Conservation (phyloP, 2,888 invertebrate genomes). For the Phortica okadai region DNA sequence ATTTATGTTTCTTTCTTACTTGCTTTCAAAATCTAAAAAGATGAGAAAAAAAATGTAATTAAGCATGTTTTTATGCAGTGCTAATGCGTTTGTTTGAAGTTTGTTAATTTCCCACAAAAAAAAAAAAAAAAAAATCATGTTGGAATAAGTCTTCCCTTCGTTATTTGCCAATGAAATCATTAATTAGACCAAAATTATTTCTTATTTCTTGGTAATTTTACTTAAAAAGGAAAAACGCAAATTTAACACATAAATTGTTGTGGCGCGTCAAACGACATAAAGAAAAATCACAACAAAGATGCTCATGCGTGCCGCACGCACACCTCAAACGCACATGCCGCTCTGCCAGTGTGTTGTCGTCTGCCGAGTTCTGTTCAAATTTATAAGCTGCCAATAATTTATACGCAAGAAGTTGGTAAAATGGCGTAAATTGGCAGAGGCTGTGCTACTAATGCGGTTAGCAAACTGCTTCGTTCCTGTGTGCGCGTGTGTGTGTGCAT, state of each 20-base stretch:
- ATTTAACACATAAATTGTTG: constrained; percentile 11
- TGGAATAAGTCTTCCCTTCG: neutral
- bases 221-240: constrained; percentile 19
- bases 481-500: constrained; percentile 21
- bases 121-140: neutral
- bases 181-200: constrained; percentile 16
- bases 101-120: neutral
- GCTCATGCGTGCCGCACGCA: constrained; percentile 17
- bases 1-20: neutral
- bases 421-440: constrained; percentile 65
- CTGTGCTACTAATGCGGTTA: constrained; percentile 5
- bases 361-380: constrained; percentile 62
- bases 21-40: neutral
- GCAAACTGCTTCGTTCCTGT: neutral
- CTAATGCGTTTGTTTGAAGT: neutral
- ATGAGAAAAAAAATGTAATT: neutral
- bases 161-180: constrained; percentile 7
- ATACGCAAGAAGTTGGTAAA: constrained; percentile 64
- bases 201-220: neutral
- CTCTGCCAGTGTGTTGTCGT: constrained; percentile 30
- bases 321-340: constrained; percentile 16
- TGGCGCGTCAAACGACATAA: neutral
- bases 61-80: neutral
- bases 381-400: constrained; percentile 72
- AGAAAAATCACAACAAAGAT: constrained; percentile 27